A percentile compares a stretch with the other conserved stretches of the same genome.
Conservation (phyloP, 2,888 invertebrate species). For the Cynaeus angustus region DNA sequence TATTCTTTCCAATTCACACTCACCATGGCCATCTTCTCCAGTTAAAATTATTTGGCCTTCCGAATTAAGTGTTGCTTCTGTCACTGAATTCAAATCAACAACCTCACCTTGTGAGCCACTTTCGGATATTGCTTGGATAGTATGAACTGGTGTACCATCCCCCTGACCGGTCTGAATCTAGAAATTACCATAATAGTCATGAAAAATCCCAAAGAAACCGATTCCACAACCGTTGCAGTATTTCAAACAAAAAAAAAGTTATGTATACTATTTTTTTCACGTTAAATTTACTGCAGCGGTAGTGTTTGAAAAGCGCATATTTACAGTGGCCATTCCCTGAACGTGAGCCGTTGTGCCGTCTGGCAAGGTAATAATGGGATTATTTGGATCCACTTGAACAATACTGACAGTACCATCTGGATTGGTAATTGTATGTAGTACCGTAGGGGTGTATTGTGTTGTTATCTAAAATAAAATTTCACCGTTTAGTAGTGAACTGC, state of each 20-base stretch:
- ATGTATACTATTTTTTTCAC: slow-evolving; percentile 5
- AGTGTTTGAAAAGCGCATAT: slow-evolving; percentile 35
- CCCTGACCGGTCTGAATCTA: slow-evolving; percentile 80
- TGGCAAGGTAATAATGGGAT: slow-evolving; percentile 94
- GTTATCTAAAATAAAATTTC: slow-evolving; percentile 69
- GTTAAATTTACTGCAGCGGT: not conserved
- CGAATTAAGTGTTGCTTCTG: slow-evolving; percentile 92
- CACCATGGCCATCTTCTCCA: slow-evolving; percentile 95
- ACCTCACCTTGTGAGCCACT: slow-evolving; percentile 86
- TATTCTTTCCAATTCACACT: slow-evolving; percentile 53
- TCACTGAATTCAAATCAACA: slow-evolving; percentile 90
- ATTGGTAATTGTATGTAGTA: slow-evolving; percentile 96
- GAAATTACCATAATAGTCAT: slow-evolving; percentile 7
- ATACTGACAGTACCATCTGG: slow-evolving; percentile 97
- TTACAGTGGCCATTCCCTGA: slow-evolving; percentile 81
- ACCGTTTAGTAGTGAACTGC: no score
- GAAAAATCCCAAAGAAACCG: not conserved
- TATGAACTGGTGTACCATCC: slow-evolving; percentile 75
- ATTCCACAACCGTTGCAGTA: no score
- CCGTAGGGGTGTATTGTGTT: slow-evolving; percentile 89
- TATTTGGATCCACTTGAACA: slow-evolving; percentile 95
- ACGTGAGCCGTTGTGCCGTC: slow-evolving; percentile 98
- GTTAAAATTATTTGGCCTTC: slow-evolving; percentile 97
- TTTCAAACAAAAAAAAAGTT: no score
- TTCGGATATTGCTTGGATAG: slow-evolving; percentile 84